Percentiles rank a stretch among this genome's conserved stretches.
phyloP scores from a whole-genome alignment of 2,888 invertebrate species.

The Rosalia funebris region DNA sequence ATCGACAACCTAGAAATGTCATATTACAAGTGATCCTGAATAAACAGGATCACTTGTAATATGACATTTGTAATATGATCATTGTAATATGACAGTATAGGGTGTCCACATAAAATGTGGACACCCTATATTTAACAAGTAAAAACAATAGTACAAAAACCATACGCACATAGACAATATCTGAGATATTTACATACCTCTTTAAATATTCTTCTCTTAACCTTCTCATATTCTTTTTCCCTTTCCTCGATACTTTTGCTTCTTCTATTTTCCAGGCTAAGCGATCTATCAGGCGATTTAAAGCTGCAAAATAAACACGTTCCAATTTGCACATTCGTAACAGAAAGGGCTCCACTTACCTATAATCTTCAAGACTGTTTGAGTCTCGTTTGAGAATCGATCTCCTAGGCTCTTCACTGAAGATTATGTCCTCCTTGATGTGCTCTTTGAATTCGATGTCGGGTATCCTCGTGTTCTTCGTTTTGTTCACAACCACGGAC shows the following conservation, averaged over 20 bases:
- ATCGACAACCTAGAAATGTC: too few relatives aligned
- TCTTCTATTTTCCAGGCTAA: constrained; percentile 72
- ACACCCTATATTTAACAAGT: too few relatives aligned
- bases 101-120: too few relatives aligned
- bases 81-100: too few relatives aligned
- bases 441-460: constrained; percentile 78
- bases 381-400: constrained; percentile 87
- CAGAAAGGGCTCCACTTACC: constrained; percentile 18
- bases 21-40: too few relatives aligned
- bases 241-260: constrained; percentile 92
- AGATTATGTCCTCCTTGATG: constrained; percentile 72
- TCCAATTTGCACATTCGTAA: neutral
- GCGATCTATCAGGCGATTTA: constrained; percentile 71
- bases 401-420: constrained; percentile 75
- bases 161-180: too few relatives aligned
- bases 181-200: constrained; percentile 58
- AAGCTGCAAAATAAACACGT: constrained; percentile 65
- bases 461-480: constrained; percentile 74
- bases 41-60: too few relatives aligned
- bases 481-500: constrained; percentile 87
- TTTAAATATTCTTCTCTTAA: constrained; percentile 85
- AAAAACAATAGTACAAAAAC: too few relatives aligned
- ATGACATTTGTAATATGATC: too few relatives aligned
- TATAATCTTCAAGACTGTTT: constrained; percentile 78
- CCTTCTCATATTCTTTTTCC: constrained; percentile 89